Conservation (phyloP, 2,113 vertebrate species). For the Hippocampus barbouri region DNA sequence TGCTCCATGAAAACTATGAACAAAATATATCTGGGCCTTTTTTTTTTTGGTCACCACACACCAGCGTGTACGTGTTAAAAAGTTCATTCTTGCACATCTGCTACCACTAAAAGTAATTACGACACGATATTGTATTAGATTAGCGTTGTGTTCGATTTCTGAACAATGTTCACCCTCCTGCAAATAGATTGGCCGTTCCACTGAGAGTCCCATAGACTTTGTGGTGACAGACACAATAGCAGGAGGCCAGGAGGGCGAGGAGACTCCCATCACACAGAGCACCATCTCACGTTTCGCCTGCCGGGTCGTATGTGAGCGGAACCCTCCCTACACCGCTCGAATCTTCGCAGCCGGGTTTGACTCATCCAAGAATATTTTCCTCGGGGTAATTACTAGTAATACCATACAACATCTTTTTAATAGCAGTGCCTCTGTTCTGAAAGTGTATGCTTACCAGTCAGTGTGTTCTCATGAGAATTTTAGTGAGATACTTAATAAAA, state of each 20-base stretch:
- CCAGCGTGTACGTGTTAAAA: not conserved
- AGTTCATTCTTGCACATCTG: not conserved
- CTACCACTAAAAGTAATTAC: not conserved
- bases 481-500: not conserved
- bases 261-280: constrained; percentile 93
- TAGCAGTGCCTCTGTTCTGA: not conserved
- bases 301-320: constrained; percentile 91
- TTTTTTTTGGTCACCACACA: constrained; percentile 1
- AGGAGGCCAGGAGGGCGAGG: constrained; percentile 83
- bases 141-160: not conserved
- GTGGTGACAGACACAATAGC: constrained; percentile 96
- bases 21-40: not conserved
- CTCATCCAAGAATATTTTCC: constrained; percentile 98
- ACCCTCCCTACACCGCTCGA: constrained; percentile 84
- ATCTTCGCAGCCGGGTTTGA: constrained; percentile 98
- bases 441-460: constrained; percentile 1
- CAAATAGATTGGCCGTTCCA: constrained; percentile 91
- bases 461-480: not conserved
- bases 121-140: not conserved
- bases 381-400: constrained; percentile 81
- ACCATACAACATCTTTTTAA: not conserved
- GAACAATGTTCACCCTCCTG: not conserved
- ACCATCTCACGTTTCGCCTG: constrained; percentile 98
- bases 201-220: constrained; percentile 97
- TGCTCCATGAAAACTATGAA: not conserved